A percentile compares a stretch with the other conserved stretches of the same genome.
Evolutionary conservation across 2,888 invertebrate genomes (phyloP).

Genomic region (Dolomedes plantarius): DNA sequence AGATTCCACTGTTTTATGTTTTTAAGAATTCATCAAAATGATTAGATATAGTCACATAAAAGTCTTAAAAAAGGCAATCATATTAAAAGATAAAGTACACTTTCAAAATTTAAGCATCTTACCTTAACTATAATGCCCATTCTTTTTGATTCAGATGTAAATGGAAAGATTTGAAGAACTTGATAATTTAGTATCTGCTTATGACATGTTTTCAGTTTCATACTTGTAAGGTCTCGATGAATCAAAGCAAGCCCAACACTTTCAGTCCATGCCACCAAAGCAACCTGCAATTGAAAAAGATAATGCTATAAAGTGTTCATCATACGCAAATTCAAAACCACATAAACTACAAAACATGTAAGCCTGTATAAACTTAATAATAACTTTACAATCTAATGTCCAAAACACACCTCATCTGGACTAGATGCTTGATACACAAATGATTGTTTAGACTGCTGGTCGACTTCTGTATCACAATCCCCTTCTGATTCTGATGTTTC

Average conservation of each 20-base stretch:
- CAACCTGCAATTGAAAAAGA: slow-evolving; percentile 79
- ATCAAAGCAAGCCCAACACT: slow-evolving; percentile 82
- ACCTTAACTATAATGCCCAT: slow-evolving; percentile 86
- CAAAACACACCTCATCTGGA: slow-evolving; percentile 82
- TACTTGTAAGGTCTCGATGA: slow-evolving; percentile 80
- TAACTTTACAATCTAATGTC: too few relatives aligned
- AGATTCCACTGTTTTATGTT: too few relatives aligned
- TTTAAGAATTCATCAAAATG: too few relatives aligned
- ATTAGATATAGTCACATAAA: too few relatives aligned
- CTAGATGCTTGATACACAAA: slow-evolving; percentile 84
- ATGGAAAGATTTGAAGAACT: slow-evolving; percentile 84
- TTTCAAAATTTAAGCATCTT: too few relatives aligned
- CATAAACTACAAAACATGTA: too few relatives aligned
- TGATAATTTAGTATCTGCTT: slow-evolving; percentile 80
- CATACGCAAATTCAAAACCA: neutral
- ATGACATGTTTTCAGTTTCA: slow-evolving; percentile 79
- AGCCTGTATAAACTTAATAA: neutral
- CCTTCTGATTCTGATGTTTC: slow-evolving; percentile 7
- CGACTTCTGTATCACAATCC: slow-evolving; percentile 57
- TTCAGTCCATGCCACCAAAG: slow-evolving; percentile 85
- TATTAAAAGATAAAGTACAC: too few relatives aligned
- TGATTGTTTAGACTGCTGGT: slow-evolving; percentile 73
- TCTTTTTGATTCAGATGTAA: slow-evolving; percentile 85
- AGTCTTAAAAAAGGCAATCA: too few relatives aligned
- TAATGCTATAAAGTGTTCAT: slow-evolving; percentile 3